These are phyloP conservation scores for Ochotona curzoniae DNA, from an alignment of 2,113 vertebrate genomes.

Conservation along the genomic window DNA sequence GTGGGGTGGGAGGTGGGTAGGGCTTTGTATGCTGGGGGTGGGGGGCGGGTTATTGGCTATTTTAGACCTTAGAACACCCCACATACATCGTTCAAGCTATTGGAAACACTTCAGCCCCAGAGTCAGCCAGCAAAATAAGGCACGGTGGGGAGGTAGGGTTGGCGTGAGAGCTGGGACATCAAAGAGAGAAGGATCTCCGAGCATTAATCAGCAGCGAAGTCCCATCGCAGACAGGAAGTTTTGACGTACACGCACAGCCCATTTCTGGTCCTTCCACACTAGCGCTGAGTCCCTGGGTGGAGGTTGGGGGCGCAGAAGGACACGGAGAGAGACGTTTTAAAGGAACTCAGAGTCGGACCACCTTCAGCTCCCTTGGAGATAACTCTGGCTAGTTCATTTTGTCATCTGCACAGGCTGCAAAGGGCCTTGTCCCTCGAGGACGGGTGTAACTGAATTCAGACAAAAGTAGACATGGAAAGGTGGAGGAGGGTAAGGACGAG, in stretches of 20 bases:
- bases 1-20: neutral
- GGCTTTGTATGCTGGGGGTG: conserved; percentile 45
- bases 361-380: neutral
- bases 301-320: neutral
- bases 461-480: conserved; percentile 18
- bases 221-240: conserved; percentile 62
- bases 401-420: neutral
- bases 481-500: neutral
- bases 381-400: conserved; percentile 33
- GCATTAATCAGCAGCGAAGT: conserved; percentile 10
- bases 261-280: neutral
- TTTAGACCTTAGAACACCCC: neutral
- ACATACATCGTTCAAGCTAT: neutral
- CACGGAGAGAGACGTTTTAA: neutral
- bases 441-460: conserved; percentile 50
- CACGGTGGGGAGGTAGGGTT: neutral
- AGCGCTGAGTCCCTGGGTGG: too few species aligned
- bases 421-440: conserved; percentile 46
- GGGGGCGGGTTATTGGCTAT: conserved; percentile 18
- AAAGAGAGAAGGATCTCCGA: neutral
- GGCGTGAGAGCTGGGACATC: neutral
- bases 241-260: conserved; percentile 3
- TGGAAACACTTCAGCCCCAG: neutral
- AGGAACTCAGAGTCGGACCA: neutral
- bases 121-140: neutral